Conservation (phyloP, 2,797 vertebrate species). For the Cossypha heuglini region DNA sequence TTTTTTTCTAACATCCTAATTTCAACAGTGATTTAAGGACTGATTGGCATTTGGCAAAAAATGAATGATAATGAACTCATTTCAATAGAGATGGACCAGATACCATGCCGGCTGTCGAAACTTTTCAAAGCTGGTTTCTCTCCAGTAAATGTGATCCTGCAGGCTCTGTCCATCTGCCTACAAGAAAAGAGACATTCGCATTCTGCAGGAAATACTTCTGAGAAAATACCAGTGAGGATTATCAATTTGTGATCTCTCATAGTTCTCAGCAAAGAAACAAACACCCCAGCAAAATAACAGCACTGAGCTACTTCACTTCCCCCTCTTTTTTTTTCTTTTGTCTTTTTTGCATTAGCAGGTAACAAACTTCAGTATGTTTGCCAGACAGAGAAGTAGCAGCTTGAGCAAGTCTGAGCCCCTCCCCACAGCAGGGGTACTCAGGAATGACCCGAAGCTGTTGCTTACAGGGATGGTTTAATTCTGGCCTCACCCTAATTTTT, state of each 20-base stretch:
- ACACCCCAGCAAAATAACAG: neutral
- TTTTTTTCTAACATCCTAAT: conserved; percentile 23
- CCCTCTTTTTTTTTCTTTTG: accelerated
- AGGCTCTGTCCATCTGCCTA: conserved; percentile 78
- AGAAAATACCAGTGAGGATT: conserved; percentile 63
- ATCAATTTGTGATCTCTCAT: conserved; percentile 37
- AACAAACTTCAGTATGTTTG: neutral
- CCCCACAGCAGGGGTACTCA: neutral
- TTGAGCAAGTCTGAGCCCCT: neutral
- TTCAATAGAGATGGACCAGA: conserved; percentile 74
- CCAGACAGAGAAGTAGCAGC: neutral
- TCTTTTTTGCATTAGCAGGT: neutral
- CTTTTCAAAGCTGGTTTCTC: conserved; percentile 77
- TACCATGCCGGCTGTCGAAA: conserved; percentile 71
- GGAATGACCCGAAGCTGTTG: neutral
- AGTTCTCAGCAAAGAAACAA: conserved; percentile 49
- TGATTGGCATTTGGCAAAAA: conserved; percentile 79
- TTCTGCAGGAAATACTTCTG: conserved; percentile 18
- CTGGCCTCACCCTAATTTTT: neutral
- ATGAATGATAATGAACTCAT: conserved; percentile 74
- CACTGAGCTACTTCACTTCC: neutral
- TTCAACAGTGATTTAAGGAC: conserved; percentile 73
- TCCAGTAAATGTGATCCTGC: conserved; percentile 73
- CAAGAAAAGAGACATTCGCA: conserved; percentile 44
- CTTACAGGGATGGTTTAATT: neutral